A percentile compares a stretch with the other conserved stretches of the same genome.
phyloP scores from a whole-genome alignment of 2,888 invertebrate species.

The Diachrysia chrysitis region DNA sequence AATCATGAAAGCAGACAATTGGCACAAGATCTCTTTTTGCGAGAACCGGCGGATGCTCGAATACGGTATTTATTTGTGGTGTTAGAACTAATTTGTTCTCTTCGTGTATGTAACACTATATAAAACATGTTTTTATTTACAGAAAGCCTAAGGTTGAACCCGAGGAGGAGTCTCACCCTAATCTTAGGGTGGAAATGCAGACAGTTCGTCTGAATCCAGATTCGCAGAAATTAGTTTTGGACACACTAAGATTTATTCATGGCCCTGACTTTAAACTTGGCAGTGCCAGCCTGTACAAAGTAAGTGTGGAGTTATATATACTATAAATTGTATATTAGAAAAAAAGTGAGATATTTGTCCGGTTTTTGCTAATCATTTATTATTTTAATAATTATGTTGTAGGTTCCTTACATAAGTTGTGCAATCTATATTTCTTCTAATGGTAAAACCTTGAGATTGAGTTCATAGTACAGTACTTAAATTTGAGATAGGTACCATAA shows the following conservation, averaged over 20 bases:
- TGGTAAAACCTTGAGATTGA: not conserved
- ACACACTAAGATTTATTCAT: constrained; percentile 93
- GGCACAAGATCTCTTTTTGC: constrained; percentile 91
- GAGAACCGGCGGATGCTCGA: constrained; percentile 90
- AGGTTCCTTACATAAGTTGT: constrained; percentile 28
- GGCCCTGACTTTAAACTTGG: constrained; percentile 91
- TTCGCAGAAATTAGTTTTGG: constrained; percentile 92
- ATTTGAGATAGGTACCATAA: no score
- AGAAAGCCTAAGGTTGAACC: constrained; percentile 83
- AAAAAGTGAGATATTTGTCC: no score
- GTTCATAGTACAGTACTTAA: not conserved
- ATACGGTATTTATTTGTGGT: constrained; percentile 81
- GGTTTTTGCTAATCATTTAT: no score
- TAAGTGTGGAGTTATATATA: constrained; percentile 48
- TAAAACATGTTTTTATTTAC: constrained; percentile 43
- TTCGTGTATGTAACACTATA: no score
- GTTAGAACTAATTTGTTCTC: constrained; percentile 52
- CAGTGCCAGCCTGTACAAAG: constrained; percentile 89
- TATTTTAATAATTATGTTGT: not conserved
- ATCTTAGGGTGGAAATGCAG: constrained; percentile 93
- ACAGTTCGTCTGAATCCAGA: constrained; percentile 91
- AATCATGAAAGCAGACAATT: constrained; percentile 89
- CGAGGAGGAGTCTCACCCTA: constrained; percentile 83
- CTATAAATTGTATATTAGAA: not conserved
- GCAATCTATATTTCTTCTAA: constrained; percentile 14